Conservation (phyloP, 2,113 vertebrate genomes). For the Apteryx owenii region DNA sequence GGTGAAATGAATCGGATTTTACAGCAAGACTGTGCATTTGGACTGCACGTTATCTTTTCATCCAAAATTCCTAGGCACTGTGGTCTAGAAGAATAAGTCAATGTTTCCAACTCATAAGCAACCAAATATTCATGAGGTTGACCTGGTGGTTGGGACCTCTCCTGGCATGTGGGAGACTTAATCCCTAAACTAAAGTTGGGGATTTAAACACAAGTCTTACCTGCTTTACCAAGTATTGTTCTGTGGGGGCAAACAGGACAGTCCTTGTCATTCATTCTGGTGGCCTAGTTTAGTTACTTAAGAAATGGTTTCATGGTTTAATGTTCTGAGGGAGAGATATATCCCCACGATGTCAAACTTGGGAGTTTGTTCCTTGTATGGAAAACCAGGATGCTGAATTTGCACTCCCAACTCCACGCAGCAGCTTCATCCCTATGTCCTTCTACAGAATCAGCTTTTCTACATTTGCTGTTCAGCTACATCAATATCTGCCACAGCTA, state of each 20-base stretch:
- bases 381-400: neutral
- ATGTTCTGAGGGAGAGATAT: neutral
- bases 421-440: neutral
- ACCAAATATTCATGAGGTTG: neutral
- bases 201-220: neutral
- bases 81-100: neutral
- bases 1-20: neutral
- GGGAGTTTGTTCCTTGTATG: neutral
- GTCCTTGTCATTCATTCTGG: neutral
- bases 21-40: rapidly evolving
- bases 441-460: neutral
- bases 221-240: neutral
- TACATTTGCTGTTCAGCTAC: neutral
- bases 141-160: neutral
- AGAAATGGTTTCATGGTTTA: neutral
- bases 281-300: neutral
- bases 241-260: neutral
- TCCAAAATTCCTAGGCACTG: neutral
- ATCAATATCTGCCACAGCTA: neutral
- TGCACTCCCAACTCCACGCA: neutral
- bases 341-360: neutral
- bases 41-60: neutral
- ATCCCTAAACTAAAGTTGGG: neutral
- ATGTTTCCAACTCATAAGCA: neutral
- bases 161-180: neutral